A percentile compares a stretch with the other conserved stretches of the same genome.
phyloP scores from a whole-genome alignment of 2,888 invertebrate genomes.

The Barypeithes pellucidus region DNA sequence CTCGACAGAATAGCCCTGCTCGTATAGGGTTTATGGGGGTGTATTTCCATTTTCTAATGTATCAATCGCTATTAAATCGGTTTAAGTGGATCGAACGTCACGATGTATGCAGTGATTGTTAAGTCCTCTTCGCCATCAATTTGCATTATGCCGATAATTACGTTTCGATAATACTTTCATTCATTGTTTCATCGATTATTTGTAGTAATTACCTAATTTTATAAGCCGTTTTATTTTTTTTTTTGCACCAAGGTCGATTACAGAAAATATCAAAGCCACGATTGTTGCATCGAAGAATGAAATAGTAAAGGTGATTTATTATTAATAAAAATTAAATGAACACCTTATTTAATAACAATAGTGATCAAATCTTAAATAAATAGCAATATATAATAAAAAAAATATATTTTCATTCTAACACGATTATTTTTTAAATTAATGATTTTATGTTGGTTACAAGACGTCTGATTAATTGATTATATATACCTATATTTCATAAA shows the following conservation, averaged over 20 bases:
- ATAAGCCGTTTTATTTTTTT: conserved; percentile 32
- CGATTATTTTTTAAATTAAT: conserved; percentile 17
- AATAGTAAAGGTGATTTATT: conserved; percentile 36
- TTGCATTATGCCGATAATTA: conserved; percentile 25
- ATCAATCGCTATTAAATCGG: too few species aligned
- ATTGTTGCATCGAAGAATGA: conserved; percentile 32
- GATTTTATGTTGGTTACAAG: not conserved
- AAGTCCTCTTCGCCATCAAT: conserved; percentile 22
- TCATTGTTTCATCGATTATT: conserved; percentile 47
- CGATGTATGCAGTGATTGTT: not conserved
- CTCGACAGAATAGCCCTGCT: too few species aligned
- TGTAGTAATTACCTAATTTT: conserved; percentile 45
- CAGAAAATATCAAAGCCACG: conserved; percentile 24
- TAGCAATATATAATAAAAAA: conserved; percentile 23
- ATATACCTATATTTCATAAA: not conserved
- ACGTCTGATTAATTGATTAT: conserved; percentile 12
- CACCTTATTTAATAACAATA: conserved; percentile 24
- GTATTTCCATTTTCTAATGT: too few species aligned
- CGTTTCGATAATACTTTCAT: conserved; percentile 31
- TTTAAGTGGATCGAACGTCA: too few species aligned
- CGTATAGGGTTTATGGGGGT: too few species aligned
- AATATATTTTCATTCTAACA: conserved; percentile 14
- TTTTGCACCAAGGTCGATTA: conserved; percentile 33
- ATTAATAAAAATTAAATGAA: conserved; percentile 21
- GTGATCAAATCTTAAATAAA: conserved; percentile 25